Evolutionary conservation across 1,140 invertebrate species (phyloP).

Genomic region (Notospermus geniculatus): DNA sequence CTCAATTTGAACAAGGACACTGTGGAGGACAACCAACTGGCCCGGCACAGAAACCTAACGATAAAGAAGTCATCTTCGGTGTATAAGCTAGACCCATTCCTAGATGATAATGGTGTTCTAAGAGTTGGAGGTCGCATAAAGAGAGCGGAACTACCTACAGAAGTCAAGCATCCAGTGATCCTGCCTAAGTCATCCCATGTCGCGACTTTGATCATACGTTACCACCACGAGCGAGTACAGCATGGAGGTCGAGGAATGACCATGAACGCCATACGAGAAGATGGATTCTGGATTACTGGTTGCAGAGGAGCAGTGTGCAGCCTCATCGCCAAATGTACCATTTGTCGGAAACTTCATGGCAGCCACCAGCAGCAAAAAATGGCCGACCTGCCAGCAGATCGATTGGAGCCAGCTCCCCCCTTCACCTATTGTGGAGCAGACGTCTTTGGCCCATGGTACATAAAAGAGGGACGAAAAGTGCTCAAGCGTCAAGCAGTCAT

Average conservation of each 20-base stretch:
- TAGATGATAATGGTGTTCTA: too few relatives aligned
- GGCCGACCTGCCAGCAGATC: slow-evolving; percentile 10
- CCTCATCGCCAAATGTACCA: background rate
- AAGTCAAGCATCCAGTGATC: too few relatives aligned
- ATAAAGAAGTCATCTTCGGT: too few relatives aligned
- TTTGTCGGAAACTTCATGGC: background rate
- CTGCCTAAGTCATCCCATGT: slow-evolving; percentile 12
- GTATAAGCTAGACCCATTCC: too few relatives aligned
- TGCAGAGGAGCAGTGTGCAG: slow-evolving; percentile 6
- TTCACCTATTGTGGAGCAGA: slow-evolving; percentile 26
- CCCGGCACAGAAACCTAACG: too few relatives aligned
- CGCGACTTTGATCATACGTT: slow-evolving; percentile 4
- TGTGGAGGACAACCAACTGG: too few relatives aligned
- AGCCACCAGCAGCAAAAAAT: slow-evolving; percentile 13
- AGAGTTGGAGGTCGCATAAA: too few relatives aligned
- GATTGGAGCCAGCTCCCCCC: slow-evolving; percentile 12
- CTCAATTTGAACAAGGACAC: too few relatives aligned
- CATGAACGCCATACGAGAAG: slow-evolving; percentile 12
- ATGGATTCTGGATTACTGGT: slow-evolving; percentile 23
- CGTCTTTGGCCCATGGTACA: slow-evolving; percentile 15
- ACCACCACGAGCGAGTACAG: slow-evolving; percentile 16
- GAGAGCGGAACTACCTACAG: too few relatives aligned
- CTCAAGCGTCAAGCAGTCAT: slow-evolving; percentile 12
- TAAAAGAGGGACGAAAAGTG: background rate
- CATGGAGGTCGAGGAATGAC: slow-evolving; percentile 27